Base-by-base conservation (phyloP, 1,140 invertebrate species). In the Apis dorsata region DNA sequence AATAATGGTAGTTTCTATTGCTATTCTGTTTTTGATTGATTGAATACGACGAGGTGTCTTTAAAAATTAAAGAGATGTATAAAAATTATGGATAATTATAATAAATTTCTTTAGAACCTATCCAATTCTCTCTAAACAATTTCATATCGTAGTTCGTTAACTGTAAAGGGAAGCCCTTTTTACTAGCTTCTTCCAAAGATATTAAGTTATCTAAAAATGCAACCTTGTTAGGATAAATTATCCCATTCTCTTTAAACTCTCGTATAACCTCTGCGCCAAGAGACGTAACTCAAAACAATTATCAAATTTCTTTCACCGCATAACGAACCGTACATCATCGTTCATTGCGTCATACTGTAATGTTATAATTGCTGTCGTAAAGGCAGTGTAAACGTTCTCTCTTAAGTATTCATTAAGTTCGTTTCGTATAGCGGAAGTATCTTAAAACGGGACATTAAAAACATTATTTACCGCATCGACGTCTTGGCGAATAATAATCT, bases 251-350 rank as follows among this genome's bases (percentile, higher is more conserved):
- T 34, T n/a, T 60, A 44, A 74, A 74, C 24, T 28, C 19, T 53
- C 49, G 17, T 19, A 17, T 74, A 74, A 60, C 34, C 49, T n/a
- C 44, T 34, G 53, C 28, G 10, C 55, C 17, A 10, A 28, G n/a
- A 24, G 13, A 65, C 17, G 49, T 51, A 76, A 63, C 60, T 17
- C 49, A 1, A 65, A 76, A n/a, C 49, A 24, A 17, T 76, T 70
- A 79, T 79, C 76, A 51, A 60, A 59, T 24, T 76, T 76, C 49
- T 76, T 75, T 17, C 12, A 44, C 8, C 28, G 73, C n/a, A 51
- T 76, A 63, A 76, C 60, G 60, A 76, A 76, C 17, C 71, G 12
- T 17, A 10, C 12, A 19, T 76, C n/a, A 28, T 63, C 55, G 71
- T 73, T 73, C 59, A 65, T 28, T 49, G 60, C 60, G 11, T 76